Evolutionary conservation across 2,888 invertebrate species (phyloP).

Genomic region (Cryptops parisi): DNA sequence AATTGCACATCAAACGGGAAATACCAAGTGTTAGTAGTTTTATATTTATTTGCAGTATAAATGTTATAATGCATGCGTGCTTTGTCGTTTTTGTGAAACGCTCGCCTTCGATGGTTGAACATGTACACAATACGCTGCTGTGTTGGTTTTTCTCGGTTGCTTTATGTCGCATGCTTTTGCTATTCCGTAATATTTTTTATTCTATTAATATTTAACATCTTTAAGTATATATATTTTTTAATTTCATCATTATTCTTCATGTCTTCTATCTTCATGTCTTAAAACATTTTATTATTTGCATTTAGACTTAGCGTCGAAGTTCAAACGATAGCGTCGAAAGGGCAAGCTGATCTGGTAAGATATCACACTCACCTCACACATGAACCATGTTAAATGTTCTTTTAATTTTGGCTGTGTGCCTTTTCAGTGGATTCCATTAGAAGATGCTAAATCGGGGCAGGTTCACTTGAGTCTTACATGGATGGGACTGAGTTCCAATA

Average conservation of each 20-base stretch:
- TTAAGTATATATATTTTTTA: too few relatives aligned
- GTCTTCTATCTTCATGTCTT: too few relatives aligned
- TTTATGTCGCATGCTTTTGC: neutral
- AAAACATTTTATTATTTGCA: too few relatives aligned
- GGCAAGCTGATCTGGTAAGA: constrained; percentile 54
- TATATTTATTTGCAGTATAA: too few relatives aligned
- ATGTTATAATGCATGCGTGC: too few relatives aligned
- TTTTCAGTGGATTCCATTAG: constrained; percentile 82
- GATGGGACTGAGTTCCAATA: constrained; percentile 60
- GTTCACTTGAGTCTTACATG: constrained; percentile 79
- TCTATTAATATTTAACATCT: neutral
- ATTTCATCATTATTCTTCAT: too few relatives aligned
- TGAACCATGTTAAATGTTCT: neutral
- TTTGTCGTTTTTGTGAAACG: too few relatives aligned
- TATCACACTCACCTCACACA: neutral
- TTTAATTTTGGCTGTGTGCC: too few relatives aligned
- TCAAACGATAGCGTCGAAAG: constrained; percentile 50
- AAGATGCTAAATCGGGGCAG: constrained; percentile 89
- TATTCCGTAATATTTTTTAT: neutral
- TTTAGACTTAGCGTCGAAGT: constrained; percentile 59
- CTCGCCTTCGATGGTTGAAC: too few relatives aligned
- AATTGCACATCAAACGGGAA: too few relatives aligned
- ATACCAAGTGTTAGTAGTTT: too few relatives aligned
- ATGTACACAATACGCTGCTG: too few relatives aligned
- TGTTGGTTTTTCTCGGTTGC: neutral